A percentile compares a stretch with the other conserved stretches of the same genome.
Conservation (phyloP, 35 echinoderm and acorn worm species). For the Diadema setosum region DNA sequence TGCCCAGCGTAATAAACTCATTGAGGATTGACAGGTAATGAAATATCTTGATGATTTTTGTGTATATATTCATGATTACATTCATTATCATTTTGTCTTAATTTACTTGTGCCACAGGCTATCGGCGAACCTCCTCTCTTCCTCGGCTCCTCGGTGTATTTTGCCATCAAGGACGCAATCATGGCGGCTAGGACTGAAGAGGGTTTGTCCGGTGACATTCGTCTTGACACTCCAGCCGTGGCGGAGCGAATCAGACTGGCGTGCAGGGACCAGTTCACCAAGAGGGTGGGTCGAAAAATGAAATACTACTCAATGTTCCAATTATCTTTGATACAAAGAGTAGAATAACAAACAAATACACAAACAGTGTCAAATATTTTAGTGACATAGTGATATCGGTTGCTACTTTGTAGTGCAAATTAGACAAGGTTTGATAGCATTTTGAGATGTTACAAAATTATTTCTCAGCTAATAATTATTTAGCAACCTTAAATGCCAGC, state of each 20-base stretch:
- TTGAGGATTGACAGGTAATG: too few relatives aligned
- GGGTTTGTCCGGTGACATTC: slow-evolving; percentile 25
- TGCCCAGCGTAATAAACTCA: too few relatives aligned
- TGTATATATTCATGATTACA: too few relatives aligned
- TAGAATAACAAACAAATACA: background rate
- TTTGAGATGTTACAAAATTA: background rate
- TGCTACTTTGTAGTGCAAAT: background rate
- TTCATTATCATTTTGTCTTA: too few relatives aligned
- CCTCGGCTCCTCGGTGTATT: slow-evolving; percentile 63
- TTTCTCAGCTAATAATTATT: background rate
- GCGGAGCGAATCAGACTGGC: slow-evolving; percentile 75
- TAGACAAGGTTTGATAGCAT: background rate
- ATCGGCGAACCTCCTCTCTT: slow-evolving; percentile 40
- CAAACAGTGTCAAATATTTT: background rate
- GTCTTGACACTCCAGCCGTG: slow-evolving; percentile 68
- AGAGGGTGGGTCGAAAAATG: slow-evolving; percentile 49
- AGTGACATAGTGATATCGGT: background rate
- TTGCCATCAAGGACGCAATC: slow-evolving; percentile 89
- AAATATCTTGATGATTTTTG: too few relatives aligned
- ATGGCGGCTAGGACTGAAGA: slow-evolving; percentile 55
- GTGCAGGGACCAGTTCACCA: slow-evolving; percentile 61
- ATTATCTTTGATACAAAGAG: background rate
- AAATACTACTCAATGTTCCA: background rate
- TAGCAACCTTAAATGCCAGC: too few relatives aligned
- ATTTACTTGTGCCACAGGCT: background rate